Conservation (phyloP, 2,797 vertebrate species). For the Eidolon dupreanum region DNA sequence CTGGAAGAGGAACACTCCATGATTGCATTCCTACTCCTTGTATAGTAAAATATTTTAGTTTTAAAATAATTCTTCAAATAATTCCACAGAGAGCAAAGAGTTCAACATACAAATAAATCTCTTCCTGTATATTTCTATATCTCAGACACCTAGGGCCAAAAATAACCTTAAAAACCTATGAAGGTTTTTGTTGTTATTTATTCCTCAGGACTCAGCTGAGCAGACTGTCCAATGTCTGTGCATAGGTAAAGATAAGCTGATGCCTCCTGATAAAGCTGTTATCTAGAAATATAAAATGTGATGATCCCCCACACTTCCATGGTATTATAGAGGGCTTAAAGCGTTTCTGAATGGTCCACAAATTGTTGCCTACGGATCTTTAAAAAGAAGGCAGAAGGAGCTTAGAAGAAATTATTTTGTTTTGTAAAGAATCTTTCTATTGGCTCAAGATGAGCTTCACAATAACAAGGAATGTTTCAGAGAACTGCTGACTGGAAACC, state of each 20-base stretch:
- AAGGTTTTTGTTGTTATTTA: background rate
- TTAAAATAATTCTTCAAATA: constrained; percentile 54
- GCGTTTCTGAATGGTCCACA: background rate
- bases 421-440: background rate
- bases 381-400: background rate
- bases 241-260: background rate
- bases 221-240: background rate
- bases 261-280: background rate
- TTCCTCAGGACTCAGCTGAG: background rate
- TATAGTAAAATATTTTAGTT: constrained; percentile 45
- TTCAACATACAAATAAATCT: constrained; percentile 36
- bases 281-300: background rate
- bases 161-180: background rate
- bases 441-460: background rate
- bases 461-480: background rate
- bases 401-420: background rate
- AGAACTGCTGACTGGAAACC: background rate
- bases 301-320: background rate
- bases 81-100: constrained; percentile 43
- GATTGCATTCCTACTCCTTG: background rate
- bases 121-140: constrained; percentile 39
- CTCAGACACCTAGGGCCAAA: background rate
- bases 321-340: background rate
- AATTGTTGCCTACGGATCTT: background rate
- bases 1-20: background rate